Evolutionary conservation across 2,113 vertebrate species (phyloP).

Genomic region (Seriola dumerili): DNA sequence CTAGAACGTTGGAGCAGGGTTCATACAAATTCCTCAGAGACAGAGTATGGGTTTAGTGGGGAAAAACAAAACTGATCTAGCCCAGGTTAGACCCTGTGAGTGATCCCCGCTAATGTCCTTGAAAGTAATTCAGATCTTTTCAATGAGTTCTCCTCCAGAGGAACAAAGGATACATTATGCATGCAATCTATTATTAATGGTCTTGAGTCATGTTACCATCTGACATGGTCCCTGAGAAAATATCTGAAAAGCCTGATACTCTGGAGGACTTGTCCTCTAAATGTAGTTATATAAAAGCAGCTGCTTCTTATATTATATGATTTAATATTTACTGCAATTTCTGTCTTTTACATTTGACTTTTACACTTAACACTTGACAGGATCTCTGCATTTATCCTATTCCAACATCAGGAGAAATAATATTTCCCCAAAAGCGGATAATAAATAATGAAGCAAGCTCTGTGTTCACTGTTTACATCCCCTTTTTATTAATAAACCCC

Average conservation of each 20-base stretch:
- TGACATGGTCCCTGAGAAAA: conserved; percentile 68
- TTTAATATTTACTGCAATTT: conserved; percentile 11
- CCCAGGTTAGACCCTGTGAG: conserved; percentile 25
- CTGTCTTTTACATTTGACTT: neutral
- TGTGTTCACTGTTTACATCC: neutral
- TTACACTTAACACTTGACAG: neutral
- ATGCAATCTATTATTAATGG: conserved; percentile 86
- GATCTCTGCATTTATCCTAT: neutral
- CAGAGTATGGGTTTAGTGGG: neutral
- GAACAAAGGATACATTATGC: conserved; percentile 81
- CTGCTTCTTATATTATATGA: neutral
- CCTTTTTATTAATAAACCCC: conserved; percentile 15
- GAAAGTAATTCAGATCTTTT: conserved; percentile 72
- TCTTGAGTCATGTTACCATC: conserved; percentile 82
- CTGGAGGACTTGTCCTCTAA: conserved; percentile 45
- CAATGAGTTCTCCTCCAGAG: conserved; percentile 66
- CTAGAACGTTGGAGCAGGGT: neutral
- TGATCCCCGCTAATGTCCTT: conserved; percentile 70
- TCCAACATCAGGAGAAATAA: neutral
- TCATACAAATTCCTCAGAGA: neutral
- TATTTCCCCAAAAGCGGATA: neutral
- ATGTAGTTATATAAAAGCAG: conserved; percentile 30
- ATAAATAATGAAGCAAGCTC: rapidly evolving
- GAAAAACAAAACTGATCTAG: conserved; percentile 2
- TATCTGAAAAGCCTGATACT: conserved; percentile 52